Percentiles rank a stretch among this genome's conserved stretches.
phyloP scores from a whole-genome alignment of 2,888 invertebrate genomes.

The Deladenus siricidicola region DNA sequence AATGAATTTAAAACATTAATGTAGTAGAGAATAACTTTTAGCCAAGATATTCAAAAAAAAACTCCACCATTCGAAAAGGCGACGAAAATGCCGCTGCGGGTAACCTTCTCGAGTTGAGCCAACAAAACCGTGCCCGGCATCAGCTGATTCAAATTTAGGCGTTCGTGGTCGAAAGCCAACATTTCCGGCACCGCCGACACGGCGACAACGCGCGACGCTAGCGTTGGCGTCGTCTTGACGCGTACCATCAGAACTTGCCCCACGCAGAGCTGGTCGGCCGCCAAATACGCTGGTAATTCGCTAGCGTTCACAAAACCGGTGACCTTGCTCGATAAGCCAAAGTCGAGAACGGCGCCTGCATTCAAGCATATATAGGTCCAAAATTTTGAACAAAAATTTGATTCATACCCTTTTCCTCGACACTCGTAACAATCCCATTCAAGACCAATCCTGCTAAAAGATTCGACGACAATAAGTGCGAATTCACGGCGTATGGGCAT shows the following conservation, averaged over 20 bases:
- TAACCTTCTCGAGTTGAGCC: conserved; percentile 36
- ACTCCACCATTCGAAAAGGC: conserved; percentile 38
- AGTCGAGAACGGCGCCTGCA: conserved; percentile 42
- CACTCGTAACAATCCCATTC: conserved; percentile 37
- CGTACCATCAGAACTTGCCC: conserved; percentile 44
- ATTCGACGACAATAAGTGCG: conserved; percentile 37
- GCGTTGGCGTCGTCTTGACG: conserved; percentile 22
- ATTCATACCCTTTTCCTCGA: conserved; percentile 47
- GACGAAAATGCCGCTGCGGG: conserved; percentile 36
- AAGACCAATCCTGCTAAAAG: conserved; percentile 37
- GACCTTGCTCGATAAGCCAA: conserved; percentile 34
- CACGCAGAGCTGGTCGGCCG: conserved; percentile 17
- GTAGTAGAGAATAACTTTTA: too few species aligned
- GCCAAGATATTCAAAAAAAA: conserved; percentile 3
- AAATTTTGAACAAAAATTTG: background rate
- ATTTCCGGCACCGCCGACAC: conserved; percentile 36
- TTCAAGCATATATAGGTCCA: background rate
- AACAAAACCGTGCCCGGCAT: conserved; percentile 49
- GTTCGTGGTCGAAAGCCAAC: conserved; percentile 21
- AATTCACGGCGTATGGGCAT: conserved; percentile 31
- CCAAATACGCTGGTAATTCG: conserved; percentile 27
- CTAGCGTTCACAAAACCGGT: conserved; percentile 38
- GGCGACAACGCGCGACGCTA: conserved; percentile 32
- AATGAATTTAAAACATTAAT: too few species aligned
- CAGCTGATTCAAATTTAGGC: conserved; percentile 35